Evolutionary conservation across 2,888 invertebrate genomes (phyloP).

Genomic region (Stenotaenia linearis): DNA sequence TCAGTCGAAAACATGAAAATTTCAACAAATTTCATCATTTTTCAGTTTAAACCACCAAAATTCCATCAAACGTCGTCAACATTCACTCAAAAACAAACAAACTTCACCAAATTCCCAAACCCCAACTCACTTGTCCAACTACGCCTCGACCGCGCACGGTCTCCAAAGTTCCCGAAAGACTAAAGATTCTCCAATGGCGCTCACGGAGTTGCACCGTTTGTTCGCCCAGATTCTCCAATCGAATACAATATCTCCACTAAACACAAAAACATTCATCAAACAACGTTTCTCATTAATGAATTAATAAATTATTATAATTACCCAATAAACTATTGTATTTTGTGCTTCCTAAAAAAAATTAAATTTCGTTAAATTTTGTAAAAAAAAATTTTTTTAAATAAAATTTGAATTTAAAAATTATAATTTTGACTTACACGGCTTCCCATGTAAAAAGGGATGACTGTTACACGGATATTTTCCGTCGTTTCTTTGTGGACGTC

Average conservation of each 20-base stretch:
- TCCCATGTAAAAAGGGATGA: slow-evolving; percentile 98
- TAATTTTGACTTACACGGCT: slow-evolving; percentile 67
- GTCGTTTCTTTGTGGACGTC: slow-evolving; percentile 97
- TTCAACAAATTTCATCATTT: too few relatives aligned
- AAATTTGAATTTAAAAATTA: too few relatives aligned
- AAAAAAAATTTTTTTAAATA: background rate
- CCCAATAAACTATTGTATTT: slow-evolving; percentile 88
- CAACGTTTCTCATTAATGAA: too few relatives aligned
- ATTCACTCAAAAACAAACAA: too few relatives aligned
- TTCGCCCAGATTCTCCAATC: slow-evolving; percentile 87
- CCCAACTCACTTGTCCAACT: slow-evolving; percentile 65
- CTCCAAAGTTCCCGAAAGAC: slow-evolving; percentile 76
- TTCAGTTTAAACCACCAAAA: too few relatives aligned
- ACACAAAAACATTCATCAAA: too few relatives aligned
- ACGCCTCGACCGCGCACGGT: slow-evolving; percentile 87
- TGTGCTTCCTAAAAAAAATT: slow-evolving; percentile 55
- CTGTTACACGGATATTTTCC: slow-evolving; percentile 90
- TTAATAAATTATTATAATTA: slow-evolving; percentile 45
- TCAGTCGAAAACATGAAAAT: too few relatives aligned
- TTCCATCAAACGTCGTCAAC: too few relatives aligned
- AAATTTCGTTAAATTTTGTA: slow-evolving; percentile 14
- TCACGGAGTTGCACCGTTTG: slow-evolving; percentile 87
- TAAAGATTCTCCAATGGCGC: slow-evolving; percentile 97
- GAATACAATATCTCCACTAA: slow-evolving; percentile 95
- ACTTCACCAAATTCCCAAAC: too few relatives aligned